These are phyloP conservation scores for Channa argus DNA, from an alignment of 2,113 vertebrate genomes.

Conservation along the genomic window DNA sequence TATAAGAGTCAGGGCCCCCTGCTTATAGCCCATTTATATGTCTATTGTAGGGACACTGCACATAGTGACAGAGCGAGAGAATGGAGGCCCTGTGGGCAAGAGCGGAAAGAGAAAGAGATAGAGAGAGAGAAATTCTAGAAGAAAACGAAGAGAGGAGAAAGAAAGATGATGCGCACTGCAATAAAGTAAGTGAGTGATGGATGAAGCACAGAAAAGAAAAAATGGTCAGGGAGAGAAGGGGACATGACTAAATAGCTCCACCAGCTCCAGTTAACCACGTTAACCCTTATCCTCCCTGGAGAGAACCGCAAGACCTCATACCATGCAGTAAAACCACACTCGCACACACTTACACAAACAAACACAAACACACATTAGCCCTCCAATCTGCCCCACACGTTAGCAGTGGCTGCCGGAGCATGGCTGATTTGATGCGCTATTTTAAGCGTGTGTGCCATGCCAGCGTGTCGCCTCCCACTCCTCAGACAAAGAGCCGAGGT, in stretches of 20 bases:
- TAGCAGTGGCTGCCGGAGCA: constrained; percentile 64
- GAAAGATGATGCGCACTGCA: constrained; percentile 29
- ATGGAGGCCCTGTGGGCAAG: constrained; percentile 54
- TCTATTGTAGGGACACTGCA: constrained; percentile 78
- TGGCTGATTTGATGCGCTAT: constrained; percentile 80
- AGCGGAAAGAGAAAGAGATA: constrained; percentile 26
- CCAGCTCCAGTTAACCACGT: constrained; percentile 68
- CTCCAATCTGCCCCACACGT: constrained; percentile 60
- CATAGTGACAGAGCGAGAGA: constrained; percentile 64
- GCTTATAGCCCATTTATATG: constrained; percentile 81
- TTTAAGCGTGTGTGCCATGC: constrained; percentile 75
- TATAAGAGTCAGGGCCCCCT: constrained; percentile 73
- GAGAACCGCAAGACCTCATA: constrained; percentile 55
- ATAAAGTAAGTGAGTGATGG: constrained; percentile 67
- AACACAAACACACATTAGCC: constrained; percentile 54
- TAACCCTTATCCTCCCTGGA: constrained; percentile 66
- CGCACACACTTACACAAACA: constrained; percentile 35
- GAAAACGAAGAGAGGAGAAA: constrained; percentile 11
- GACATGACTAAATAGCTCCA: constrained; percentile 70
- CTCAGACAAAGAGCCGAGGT: constrained; percentile 72
- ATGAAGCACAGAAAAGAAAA: constrained; percentile 51
- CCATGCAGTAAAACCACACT: constrained; percentile 13
- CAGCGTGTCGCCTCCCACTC: constrained; percentile 75
- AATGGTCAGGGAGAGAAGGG: constrained; percentile 22
- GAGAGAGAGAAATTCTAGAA: constrained; percentile 20